Base-by-base conservation (phyloP, 2,113 vertebrate genomes). In the Nestor notabilis region DNA sequence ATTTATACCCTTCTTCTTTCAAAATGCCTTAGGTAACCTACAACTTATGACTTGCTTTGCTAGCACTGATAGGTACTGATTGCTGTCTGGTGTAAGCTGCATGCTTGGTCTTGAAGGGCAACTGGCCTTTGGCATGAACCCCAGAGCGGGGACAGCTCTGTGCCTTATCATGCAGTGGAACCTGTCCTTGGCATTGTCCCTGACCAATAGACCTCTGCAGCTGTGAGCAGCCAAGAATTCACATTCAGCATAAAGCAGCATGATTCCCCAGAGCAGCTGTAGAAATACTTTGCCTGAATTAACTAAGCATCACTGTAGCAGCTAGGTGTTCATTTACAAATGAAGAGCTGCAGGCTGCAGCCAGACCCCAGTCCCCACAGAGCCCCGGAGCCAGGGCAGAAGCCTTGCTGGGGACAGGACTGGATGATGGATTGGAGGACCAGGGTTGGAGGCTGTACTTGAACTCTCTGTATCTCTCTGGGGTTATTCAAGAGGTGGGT, bases 291-390 rank as follows among this genome's bases (percentile, higher is more conserved):
- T 69, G 31, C 25, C 37, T 19, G 83, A 94, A 94, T 95, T 94
- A 96, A 97, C 89, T 91, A 85, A 96, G 89, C 89, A 95, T 96
- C 79, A n/a, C 94, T 91, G 91, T 92, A 89, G 95, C 81, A 95
- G 92, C 91, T 91, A 89, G 87, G 77, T 95, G 94, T 89, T 94
- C 94, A 91, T 93, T 95, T 92, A 91, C 87, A 92, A 94, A 91
- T 58, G 60, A 47, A 87, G 77, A 87, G 39, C 47, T 28, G 17
- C 15, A 44, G 70, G 28, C 81, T 89, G 66, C 81, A 91, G 78
- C 39, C 91, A 83, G 87, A 76, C 31, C 28, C 44, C 17, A 21
- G 41, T 65, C 49, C 52, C 86, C 20, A 47, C 20, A 72, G 83
- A 79, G n/a, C 55, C 29, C 63, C 13, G 66, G 44, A 52, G 52